Base-by-base conservation (phyloP, 2,113 vertebrate genomes). In the Thunnus thynnus region DNA sequence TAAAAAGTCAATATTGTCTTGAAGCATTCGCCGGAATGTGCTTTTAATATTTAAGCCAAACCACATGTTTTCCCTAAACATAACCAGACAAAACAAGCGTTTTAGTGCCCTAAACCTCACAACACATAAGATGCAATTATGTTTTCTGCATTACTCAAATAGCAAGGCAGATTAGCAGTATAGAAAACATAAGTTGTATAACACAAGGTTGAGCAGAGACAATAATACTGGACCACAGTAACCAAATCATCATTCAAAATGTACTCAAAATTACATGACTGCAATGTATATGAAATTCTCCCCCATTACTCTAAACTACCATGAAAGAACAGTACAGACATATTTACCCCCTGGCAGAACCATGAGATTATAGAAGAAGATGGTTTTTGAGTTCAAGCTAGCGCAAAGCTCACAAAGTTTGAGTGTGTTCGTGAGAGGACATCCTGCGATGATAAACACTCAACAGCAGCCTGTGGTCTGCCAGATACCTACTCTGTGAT, bases 361-460 rank as follows among this genome's bases (percentile, higher is more conserved):
- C 60, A 70, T 0, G 11, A 46, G 47, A 57, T 50, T 27, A 20
- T 46, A 30, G 25, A 70, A 48, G 69, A 85, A 48, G 69, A 85
- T 74, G 54, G 66, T 71, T 82, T 71, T 44, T 62, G 58, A 80
- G 20, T 65, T 41, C 52, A 66, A 50, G 57, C 71, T 76, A 47
- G 73, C 8, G 2, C 11, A 12, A 46, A 57, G 46, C 62, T 80
- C 47, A 27, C 62, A 80, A 86, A 89, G 78, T 86, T 87, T 72
- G 41, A 56, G 69, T 27, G 44, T n/a, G 16, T 86, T 87, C 82
- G 55, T 58, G 62, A 82, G 61, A 85, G 66, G 85, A 84, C 80
- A 78, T 80, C 83, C 72, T 82, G 82, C 52, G 46, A 79, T 61
- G 84, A 89, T 87, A 90, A 91, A 92, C 88, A 92, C 69, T 81